These are phyloP conservation scores for Enteromius argenteus DNA, from an alignment of 2,797 vertebrate species.

Conservation along the genomic window DNA sequence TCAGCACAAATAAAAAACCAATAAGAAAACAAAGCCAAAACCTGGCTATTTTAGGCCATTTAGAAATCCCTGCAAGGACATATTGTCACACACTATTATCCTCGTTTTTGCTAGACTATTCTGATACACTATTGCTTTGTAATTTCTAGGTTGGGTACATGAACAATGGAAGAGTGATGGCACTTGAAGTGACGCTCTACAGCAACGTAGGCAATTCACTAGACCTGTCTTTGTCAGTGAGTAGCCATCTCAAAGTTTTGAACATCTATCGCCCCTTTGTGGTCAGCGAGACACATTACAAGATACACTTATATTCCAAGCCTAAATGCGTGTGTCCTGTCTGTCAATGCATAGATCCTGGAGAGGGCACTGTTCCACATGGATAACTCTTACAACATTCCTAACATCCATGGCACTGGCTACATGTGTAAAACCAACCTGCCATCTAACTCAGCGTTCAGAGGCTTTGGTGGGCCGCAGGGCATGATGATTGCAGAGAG, in stretches of 20 bases:
- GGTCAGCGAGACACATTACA: background rate
- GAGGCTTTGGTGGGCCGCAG: slow-evolving; percentile 93
- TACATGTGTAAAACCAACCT: slow-evolving; percentile 90
- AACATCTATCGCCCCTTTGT: background rate
- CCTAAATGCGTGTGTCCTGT: background rate
- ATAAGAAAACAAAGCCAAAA: background rate
- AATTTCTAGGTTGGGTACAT: slow-evolving; percentile 87
- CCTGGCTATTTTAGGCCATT: background rate
- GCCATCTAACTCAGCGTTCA: slow-evolving; percentile 93
- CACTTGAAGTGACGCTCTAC: slow-evolving; percentile 87
- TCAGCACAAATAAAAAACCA: background rate
- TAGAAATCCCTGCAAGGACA: background rate
- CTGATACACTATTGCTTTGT: background rate
- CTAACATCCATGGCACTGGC: slow-evolving; percentile 84
- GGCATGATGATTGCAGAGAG: slow-evolving; percentile 90
- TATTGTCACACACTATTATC: background rate
- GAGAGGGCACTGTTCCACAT: slow-evolving; percentile 92
- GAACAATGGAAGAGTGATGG: slow-evolving; percentile 84
- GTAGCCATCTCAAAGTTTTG: slow-evolving; percentile 58
- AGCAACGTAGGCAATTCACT: slow-evolving; percentile 86
- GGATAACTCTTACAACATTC: slow-evolving; percentile 91
- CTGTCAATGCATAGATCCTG: slow-evolving; percentile 79
- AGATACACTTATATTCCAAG: background rate
- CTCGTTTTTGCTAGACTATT: background rate
- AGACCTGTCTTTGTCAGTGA: slow-evolving; percentile 89